phyloP scores from a whole-genome alignment of 2,888 invertebrate genomes.

The Tenthredo mesomela region DNA sequence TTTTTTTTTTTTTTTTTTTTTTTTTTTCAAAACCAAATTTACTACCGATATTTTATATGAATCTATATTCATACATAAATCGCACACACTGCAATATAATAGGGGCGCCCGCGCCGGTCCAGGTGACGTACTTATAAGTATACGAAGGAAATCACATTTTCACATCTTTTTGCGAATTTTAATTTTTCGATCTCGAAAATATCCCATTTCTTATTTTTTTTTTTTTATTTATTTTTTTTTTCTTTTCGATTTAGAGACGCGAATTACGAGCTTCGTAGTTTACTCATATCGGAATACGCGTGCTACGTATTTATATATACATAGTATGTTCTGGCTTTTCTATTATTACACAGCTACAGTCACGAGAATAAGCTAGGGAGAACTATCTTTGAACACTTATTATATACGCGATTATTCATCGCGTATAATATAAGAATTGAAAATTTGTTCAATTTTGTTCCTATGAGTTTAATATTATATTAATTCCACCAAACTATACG shows the following conservation, averaged over 20 bases:
- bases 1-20: no score
- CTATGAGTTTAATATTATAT: background rate
- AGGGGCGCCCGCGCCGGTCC: constrained; percentile 16
- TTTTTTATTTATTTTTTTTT: background rate
- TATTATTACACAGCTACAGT: constrained; percentile 39
- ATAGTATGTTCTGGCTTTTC: constrained; percentile 17
- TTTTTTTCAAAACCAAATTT: constrained; percentile 37
- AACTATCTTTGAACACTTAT: constrained; percentile 12
- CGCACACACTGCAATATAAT: background rate
- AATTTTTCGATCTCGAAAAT: background rate
- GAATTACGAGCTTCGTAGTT: background rate
- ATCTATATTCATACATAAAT: background rate
- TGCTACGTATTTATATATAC: background rate
- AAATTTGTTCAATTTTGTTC: background rate
- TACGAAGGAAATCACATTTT: background rate
- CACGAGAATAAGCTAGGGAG: background rate
- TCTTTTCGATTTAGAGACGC: background rate
- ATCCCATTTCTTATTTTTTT: background rate
- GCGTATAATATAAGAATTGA: background rate
- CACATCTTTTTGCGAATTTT: background rate
- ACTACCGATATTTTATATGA: background rate
- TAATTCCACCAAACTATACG: no score
- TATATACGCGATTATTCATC: constrained; percentile 28
- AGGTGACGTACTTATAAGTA: no score
- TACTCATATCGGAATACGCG: background rate